phyloP scores from a whole-genome alignment of 1,140 invertebrate species.

The Diuraphis noxia region DNA sequence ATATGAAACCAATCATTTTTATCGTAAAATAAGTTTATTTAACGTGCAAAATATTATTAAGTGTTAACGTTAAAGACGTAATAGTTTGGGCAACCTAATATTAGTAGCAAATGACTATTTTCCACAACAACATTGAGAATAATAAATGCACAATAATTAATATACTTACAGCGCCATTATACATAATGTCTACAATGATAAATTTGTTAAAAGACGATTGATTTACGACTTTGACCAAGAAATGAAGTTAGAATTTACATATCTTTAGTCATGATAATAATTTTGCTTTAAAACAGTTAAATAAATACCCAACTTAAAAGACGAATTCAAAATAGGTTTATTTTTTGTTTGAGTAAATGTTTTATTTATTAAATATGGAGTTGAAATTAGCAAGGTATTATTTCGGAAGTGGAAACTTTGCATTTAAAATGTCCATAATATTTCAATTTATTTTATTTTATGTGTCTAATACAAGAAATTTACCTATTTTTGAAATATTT shows the following conservation, averaged over 20 bases:
- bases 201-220: not conserved
- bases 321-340: not conserved
- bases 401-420: not conserved
- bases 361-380: not conserved
- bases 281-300: not conserved
- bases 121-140: not conserved
- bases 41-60: not conserved
- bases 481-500: not conserved
- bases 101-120: not conserved
- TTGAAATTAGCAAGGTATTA: not conserved
- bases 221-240: not conserved
- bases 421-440: not conserved
- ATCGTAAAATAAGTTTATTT: not conserved
- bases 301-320: not conserved
- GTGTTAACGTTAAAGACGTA: not conserved
- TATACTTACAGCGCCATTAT: not conserved
- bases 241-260: not conserved
- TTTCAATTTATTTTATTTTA: too few relatives aligned
- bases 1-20: not conserved
- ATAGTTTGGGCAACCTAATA: not conserved
- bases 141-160: not conserved
- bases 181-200: not conserved
- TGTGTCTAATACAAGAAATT: not conserved
- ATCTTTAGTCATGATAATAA: not conserved
- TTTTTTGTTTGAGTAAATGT: not conserved